Base-by-base conservation (phyloP, 2,888 invertebrate genomes). In the Lissocephala sabroskyi region DNA sequence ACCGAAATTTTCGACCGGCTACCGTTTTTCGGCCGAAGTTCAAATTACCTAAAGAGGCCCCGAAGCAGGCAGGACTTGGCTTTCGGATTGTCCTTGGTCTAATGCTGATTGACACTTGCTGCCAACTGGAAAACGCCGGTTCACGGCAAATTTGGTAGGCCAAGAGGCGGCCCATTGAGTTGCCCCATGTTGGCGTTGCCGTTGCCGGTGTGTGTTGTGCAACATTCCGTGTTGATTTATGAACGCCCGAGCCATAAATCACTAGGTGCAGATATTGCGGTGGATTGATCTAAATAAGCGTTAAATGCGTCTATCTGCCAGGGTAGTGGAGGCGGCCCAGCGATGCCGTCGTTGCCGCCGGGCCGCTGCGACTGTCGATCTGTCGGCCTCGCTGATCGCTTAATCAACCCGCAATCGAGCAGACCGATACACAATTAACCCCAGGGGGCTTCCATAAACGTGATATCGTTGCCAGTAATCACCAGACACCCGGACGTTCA, bases 341-440 rank as follows among this genome's bases (percentile, higher is more conserved):
- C 9, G 7, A 29, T 14, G 29, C 26, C 1, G 44, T 1, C 14
- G 28, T 2, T 11, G 29, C 11, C 14, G 32, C 4, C 23, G 14
- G 19, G n/a, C 18, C 14, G 16, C 30, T 18, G 32, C 11, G 30
- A 32, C n/a, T 11, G 30, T 13, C 56, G 50, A 52, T 54, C 47
- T 56, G 50, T 54, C 56, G 56, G 54, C 48, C 61, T 59, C 56
- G 71, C 81, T 73, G 80, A 80, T 81, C 75, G 71, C 81, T 80
- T 79, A 79, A 81, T 81, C 78, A 68, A 59, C 57, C 50, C 57
- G 57, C 58, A 59, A 63, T 65, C 65, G 54, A 57, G 54, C 19
- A 52, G 52, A 62, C 59, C 67, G 33, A 14, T 13, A 64, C 65
- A 73, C 75, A 73, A 75, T 75, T 70, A 79, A 77, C 77, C 77